A percentile compares a stretch with the other conserved stretches of the same genome.
phyloP scores from a whole-genome alignment of 2,797 vertebrate genomes.

The Microchirus variegatus region DNA sequence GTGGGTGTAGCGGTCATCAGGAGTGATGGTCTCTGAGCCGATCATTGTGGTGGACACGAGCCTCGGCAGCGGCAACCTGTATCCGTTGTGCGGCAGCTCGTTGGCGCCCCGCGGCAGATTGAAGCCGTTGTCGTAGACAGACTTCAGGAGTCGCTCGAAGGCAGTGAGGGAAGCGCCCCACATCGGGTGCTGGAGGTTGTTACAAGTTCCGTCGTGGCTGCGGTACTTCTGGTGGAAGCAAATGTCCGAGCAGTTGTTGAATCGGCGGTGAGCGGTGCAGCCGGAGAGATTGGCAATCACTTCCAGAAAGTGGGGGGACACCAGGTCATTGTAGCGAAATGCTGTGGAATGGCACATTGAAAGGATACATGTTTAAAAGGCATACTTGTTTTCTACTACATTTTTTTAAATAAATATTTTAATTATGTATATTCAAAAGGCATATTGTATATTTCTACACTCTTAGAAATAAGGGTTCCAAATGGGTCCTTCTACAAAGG shows the following conservation, averaged over 20 bases:
- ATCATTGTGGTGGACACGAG: slow-evolving; percentile 93
- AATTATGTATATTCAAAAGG: too few species aligned
- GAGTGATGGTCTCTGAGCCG: slow-evolving; percentile 91
- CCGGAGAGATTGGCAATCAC: slow-evolving; percentile 97
- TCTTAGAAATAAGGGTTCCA: too few species aligned
- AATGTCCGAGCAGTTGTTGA: slow-evolving; percentile 97
- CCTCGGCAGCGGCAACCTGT: slow-evolving; percentile 88
- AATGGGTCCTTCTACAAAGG: too few species aligned
- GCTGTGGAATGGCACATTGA: slow-evolving; percentile 73
- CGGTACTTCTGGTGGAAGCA: slow-evolving; percentile 98
- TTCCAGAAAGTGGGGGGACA: slow-evolving; percentile 94
- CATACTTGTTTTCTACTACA: too few species aligned
- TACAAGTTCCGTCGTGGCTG: slow-evolving; percentile 95
- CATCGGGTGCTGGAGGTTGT: slow-evolving; percentile 98
- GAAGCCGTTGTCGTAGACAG: slow-evolving; percentile 96
- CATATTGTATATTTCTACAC: too few species aligned
- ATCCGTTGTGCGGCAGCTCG: slow-evolving; percentile 84
- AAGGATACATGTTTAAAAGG: not conserved
- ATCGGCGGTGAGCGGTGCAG: slow-evolving; percentile 92
- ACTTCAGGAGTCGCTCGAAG: slow-evolving; percentile 93
- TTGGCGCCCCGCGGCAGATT: slow-evolving; percentile 91
- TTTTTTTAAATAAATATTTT: too few species aligned
- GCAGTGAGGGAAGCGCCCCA: slow-evolving; percentile 97
- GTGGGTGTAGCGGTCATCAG: slow-evolving; percentile 93
- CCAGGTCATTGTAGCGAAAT: slow-evolving; percentile 98